Evolutionary conservation across 2,888 invertebrate genomes (phyloP).

Genomic region (Drosophila meridionalis): DNA sequence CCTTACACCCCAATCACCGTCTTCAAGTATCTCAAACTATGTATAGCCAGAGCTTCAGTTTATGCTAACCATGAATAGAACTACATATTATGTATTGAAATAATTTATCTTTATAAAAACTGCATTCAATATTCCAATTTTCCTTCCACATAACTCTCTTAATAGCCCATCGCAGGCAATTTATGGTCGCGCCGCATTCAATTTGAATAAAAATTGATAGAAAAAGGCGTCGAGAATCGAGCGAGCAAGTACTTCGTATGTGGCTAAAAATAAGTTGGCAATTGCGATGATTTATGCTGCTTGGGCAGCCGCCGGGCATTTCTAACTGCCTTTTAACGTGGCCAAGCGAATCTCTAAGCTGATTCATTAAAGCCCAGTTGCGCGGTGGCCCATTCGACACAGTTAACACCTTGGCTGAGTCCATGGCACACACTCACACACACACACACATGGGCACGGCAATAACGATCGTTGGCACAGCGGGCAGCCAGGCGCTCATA

Average conservation of each 20-base stretch:
- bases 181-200: conserved; percentile 1
- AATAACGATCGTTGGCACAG: conserved; percentile 60
- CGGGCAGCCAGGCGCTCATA: conserved; percentile 59
- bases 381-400: conserved; percentile 51
- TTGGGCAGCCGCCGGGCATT: conserved; percentile 18
- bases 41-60: background rate
- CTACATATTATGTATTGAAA: background rate
- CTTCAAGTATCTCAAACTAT: background rate
- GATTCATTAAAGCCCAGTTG: conserved; percentile 58
- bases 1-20: background rate
- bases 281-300: conserved; percentile 29
- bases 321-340: conserved; percentile 20
- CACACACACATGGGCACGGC: background rate
- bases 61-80: background rate
- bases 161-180: background rate
- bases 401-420: conserved; percentile 38
- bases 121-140: background rate
- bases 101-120: background rate
- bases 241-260: background rate
- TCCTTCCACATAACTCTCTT: background rate
- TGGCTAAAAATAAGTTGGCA: conserved; percentile 6
- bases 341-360: conserved; percentile 10
- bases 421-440: conserved; percentile 6
- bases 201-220: conserved; percentile 9
- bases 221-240: conserved; percentile 8